Evolutionary conservation across 1,140 invertebrate genomes (phyloP), one percentile per base, ranked within the genome.

Genomic region (Globodera rostochiensis): DNA sequence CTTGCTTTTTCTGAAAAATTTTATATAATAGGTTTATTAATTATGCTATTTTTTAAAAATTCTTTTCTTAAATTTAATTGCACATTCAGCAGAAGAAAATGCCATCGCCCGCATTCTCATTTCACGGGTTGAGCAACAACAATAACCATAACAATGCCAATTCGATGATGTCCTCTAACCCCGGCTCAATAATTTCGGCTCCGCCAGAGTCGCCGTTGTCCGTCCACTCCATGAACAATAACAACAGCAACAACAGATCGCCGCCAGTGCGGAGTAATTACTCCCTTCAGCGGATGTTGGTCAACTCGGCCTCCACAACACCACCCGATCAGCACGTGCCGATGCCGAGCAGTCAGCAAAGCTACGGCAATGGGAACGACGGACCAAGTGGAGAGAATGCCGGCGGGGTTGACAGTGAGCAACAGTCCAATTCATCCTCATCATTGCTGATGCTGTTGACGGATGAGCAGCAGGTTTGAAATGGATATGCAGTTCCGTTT

Each of bases 161-260:
- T 47, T 71, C 69, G 69, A 11, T 47, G 25, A 47, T 71, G 25
- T 47, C 69, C 69, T 79, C 77, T 73, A 79, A 79, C 73, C 77
- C 77, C 6, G 77, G 70, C 77, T 79, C 77, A 9, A 79, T 79
- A 45, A 79, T 79, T 50, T 79, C 77, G 13, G 77, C 77, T 6
- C 73, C 73, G 46, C 77, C 77, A 8, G 77, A 79, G 50, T 79
- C 77, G 36, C 77, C 77, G 15, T 21, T 73, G n/a, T 77, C 75
- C 60, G 13, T 50, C 15, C 67, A 57, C 4, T 79, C 77, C 50
- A 19, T 79, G 6, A 67, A 67, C 9, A 79, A 13, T 73, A 36
- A 9, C 46, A 67, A 77, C 57, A 77, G 57, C 69, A 36, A 45
- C 69, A 71, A 19, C 36, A 36, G 69, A 11, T 71, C 69, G 8